Evolutionary conservation across 2,888 invertebrate species (phyloP), one percentile per base, ranked within the genome.

Genomic region (Melanostoma scalare): DNA sequence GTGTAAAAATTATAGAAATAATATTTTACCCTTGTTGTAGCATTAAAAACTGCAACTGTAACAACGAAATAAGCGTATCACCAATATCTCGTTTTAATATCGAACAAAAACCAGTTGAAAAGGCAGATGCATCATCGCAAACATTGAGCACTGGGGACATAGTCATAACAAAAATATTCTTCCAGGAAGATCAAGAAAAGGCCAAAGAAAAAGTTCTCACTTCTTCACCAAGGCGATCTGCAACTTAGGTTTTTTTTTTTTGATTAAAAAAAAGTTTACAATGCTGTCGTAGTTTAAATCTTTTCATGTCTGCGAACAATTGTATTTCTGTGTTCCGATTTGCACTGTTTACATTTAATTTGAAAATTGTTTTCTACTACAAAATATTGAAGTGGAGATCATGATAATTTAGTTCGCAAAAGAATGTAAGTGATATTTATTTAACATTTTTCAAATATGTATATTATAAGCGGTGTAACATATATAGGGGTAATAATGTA

Each of bases 141-240:
- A 97, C 97, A 2, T 92, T 97, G 56, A 97, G 97, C 89, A 97
- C 97, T 20, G 97, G 97, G 61, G 97, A 97, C 90, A 96, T 98
- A 88, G 97, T 97, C 69, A 96, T 97, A 88, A 97, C 97, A 53
- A 95, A 96, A 91, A 96, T 97, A 40, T 94, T 92, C 88, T 92
- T 93, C 87, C 92, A 92, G 52, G 93, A 93, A 86, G 93, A 93
- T 85, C 93, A 93, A 85, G 92, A 93, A 72, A 93, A 93, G 85
- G 89, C 89, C 86, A 91, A 92, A 86, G 93, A 93, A 86, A 92
- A 92, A 88, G 89, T 90, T 76, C 88, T 93, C 86, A 90, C 92
- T 60, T 92, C 92, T 87, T 92, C 93, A 78, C 92, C 93, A 79
- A 93, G 92, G 88, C 92, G 90, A 60, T 75, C 73, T 44, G 73